Percentiles rank a stretch among this genome's conserved stretches.
phyloP scores from a whole-genome alignment of 1,140 invertebrate genomes.

The Diorhabda elongata region DNA sequence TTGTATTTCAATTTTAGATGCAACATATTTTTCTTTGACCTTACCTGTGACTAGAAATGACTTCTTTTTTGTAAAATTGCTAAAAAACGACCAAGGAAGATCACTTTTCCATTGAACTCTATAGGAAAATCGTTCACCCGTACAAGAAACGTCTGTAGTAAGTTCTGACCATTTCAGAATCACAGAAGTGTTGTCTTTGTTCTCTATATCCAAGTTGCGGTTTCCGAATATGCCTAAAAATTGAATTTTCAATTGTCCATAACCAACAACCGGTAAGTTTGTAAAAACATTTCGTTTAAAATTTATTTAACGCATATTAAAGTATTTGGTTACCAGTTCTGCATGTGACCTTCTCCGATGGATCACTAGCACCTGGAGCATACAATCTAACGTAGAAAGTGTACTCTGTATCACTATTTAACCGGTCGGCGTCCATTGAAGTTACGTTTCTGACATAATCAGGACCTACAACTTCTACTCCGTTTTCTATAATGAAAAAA shows the following conservation, averaged over 20 bases:
- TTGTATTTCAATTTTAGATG: no score
- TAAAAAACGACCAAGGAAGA: slow-evolving; percentile 45
- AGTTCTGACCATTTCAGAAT: slow-evolving; percentile 59
- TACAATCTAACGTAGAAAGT: slow-evolving; percentile 62
- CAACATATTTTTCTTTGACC: slow-evolving; percentile 2
- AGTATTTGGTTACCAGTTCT: slow-evolving; percentile 52
- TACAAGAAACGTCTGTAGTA: slow-evolving; percentile 54
- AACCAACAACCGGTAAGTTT: no score
- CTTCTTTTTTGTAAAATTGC: slow-evolving; percentile 20
- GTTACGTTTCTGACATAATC: slow-evolving; percentile 55
- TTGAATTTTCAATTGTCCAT: no score
- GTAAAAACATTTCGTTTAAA: no score
- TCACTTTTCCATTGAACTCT: slow-evolving; percentile 59
- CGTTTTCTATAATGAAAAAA: slow-evolving; percentile 23
- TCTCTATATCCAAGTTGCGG: slow-evolving; percentile 53
- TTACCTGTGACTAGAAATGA: slow-evolving; percentile 33
- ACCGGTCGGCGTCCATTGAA: slow-evolving; percentile 52
- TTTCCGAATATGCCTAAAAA: slow-evolving; percentile 55
- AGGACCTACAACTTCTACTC: slow-evolving; percentile 50
- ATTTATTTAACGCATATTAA: no score
- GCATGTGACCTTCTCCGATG: slow-evolving; percentile 58
- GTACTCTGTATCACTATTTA: slow-evolving; percentile 64
- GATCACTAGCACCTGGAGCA: slow-evolving; percentile 58
- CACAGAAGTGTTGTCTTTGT: slow-evolving; percentile 52
- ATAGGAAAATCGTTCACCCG: slow-evolving; percentile 54